Evolutionary conservation across 1,140 invertebrate species (phyloP), one percentile per base, ranked within the genome.

Genomic region (Zaprionus gabonicus): DNA sequence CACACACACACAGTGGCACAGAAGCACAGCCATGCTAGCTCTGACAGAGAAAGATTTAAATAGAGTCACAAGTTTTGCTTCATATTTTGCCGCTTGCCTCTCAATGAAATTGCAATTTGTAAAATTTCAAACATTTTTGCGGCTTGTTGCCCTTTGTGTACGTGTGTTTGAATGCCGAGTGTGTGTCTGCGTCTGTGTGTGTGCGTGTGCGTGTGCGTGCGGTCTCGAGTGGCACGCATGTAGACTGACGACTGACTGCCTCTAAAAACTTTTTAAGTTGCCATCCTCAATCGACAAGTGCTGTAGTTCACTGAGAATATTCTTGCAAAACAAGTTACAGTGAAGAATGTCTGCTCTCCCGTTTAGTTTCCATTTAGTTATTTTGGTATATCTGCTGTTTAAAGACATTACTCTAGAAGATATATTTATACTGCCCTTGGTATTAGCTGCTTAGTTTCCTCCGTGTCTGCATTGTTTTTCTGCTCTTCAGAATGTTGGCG

Each of bases 51-150:
- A 25, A 56, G 75, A 69, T 72, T 55, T 59, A 70, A 68, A 70
- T 82, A 65, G 72, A 81, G 79, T 81, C 76, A 68, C 72, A 71
- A 76, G 71, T 71, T 71, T 76, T 80, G 68, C 80, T 76, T 83
- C 57, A 76, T 79, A 82, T 83, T 81, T 75, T 46, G 71, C 55
- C 60, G 67, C 60, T 49, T 82, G 69, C 57, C 80, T 76, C 83
- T 78, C 70, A 74, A 86, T 77, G 78, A 83, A 86, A 87, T 64
- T 69, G 72, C 56, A 86, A 82, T 87, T 87, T 87, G 77, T 74
- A 70, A 87, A 87, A 87, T 86, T 74, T 77, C 65, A 66, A 66
- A 71, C 69, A 82, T 87, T 82, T 80, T 80, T 86, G 80, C 67
- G 82, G 82, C 72, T 82, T 86, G 66, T 86, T 80, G 81, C 76